Conservation (phyloP, 1,140 invertebrate genomes). For the Psix sp. region DNA sequence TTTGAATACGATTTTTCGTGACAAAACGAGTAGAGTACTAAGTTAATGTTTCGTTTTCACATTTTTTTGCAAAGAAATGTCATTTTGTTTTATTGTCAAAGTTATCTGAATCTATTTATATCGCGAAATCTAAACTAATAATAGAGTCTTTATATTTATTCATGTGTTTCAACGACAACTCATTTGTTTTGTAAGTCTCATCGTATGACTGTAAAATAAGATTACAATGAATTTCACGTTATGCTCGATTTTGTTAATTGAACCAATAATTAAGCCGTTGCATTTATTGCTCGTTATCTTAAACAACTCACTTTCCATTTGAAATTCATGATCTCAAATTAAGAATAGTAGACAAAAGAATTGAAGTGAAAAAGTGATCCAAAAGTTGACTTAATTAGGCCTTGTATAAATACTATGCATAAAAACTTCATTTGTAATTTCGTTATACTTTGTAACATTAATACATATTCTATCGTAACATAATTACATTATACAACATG, state of each 20-base stretch:
- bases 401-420: not conserved
- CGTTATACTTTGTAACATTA: not conserved
- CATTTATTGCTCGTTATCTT: too few relatives aligned
- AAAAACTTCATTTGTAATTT: not conserved
- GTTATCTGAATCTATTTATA: not conserved
- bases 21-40: too few relatives aligned
- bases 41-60: too few relatives aligned
- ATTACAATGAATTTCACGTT: not conserved
- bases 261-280: too few relatives aligned
- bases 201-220: not conserved
- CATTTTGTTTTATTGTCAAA: not conserved
- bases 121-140: not conserved
- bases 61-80: too few relatives aligned
- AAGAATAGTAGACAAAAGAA: slow-evolving; percentile 1
- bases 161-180: not conserved
- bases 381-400: not conserved
- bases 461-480: slow-evolving; percentile 1
- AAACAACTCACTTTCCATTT: too few relatives aligned
- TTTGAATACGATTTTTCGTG: too few relatives aligned
- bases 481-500: slow-evolving; percentile 20
- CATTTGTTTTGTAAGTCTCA: not conserved
- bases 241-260: not conserved
- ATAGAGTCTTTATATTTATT: not conserved
- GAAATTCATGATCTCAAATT: too few relatives aligned
- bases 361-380: not conserved